A percentile compares a stretch with the other conserved stretches of the same genome.
phyloP scores from a whole-genome alignment of 1,140 invertebrate species.

The Wiebesia pumilae region DNA sequence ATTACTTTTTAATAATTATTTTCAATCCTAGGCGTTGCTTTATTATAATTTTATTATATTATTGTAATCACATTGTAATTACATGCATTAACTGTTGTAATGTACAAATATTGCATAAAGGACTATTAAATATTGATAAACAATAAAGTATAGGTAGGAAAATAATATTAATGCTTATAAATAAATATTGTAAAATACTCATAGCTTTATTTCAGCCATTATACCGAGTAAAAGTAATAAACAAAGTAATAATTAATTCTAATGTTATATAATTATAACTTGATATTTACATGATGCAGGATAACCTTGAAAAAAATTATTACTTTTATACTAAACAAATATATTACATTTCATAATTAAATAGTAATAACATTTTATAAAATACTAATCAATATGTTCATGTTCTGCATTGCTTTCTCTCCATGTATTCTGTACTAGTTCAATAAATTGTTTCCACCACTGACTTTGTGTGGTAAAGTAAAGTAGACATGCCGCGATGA shows the following conservation, averaged over 20 bases:
- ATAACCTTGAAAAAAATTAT: slow-evolving; percentile 2
- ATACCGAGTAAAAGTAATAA: neutral
- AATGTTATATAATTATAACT: neutral
- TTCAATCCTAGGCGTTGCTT: too few species aligned
- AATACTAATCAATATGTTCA: slow-evolving; percentile 78
- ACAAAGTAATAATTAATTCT: neutral
- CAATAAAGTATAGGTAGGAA: neutral
- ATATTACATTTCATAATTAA: slow-evolving; percentile 35
- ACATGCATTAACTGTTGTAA: too few species aligned
- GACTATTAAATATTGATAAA: too few species aligned
- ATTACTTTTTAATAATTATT: too few species aligned
- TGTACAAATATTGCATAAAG: too few species aligned
- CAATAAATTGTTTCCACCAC: slow-evolving; percentile 87
- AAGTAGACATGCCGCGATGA: slow-evolving; percentile 85
- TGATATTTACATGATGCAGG: slow-evolving; percentile 31
- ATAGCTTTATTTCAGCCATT: neutral
- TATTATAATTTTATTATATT: too few species aligned
- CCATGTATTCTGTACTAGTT: slow-evolving; percentile 91
- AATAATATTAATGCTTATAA: neutral
- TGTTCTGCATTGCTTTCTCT: slow-evolving; percentile 92
- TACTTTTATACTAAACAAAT: neutral
- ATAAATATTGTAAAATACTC: neutral
- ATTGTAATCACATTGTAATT: too few species aligned
- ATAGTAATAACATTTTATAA: slow-evolving; percentile 12
- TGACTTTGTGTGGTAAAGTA: slow-evolving; percentile 87